phyloP scores from a whole-genome alignment of 92 coral and sea anemone species.

The Epizoanthus illoricatus region DNA sequence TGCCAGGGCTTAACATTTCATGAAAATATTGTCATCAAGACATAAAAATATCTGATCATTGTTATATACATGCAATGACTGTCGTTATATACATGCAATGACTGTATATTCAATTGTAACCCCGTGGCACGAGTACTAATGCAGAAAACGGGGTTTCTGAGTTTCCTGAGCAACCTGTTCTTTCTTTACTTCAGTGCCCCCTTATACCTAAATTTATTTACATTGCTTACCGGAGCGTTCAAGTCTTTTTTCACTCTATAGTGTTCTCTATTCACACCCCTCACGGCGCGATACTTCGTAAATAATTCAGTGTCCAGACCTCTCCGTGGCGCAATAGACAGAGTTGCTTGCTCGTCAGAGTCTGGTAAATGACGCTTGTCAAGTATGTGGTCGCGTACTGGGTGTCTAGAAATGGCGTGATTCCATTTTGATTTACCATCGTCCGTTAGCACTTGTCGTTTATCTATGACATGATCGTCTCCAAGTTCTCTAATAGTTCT shows the following conservation, averaged over 20 bases:
- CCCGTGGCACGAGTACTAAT: too few species aligned
- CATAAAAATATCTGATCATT: too few species aligned
- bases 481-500: background rate
- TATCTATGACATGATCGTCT: conserved; percentile 17
- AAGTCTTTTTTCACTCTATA: conserved; percentile 28
- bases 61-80: too few species aligned
- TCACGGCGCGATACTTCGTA: background rate
- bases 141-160: too few species aligned
- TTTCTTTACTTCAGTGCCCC: too few species aligned
- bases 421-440: background rate
- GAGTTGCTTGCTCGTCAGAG: background rate
- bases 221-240: conserved; percentile 18
- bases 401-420: background rate
- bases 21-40: too few species aligned
- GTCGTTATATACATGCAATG: too few species aligned
- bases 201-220: too few species aligned
- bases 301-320: background rate
- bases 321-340: background rate
- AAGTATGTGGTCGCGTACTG: background rate
- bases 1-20: too few species aligned
- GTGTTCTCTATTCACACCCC: background rate
- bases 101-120: too few species aligned
- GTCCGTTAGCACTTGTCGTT: conserved; percentile 1
- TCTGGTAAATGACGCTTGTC: conserved; percentile 16
- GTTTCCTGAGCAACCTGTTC: too few species aligned